These are phyloP conservation scores for Toxotes lorentzi DNA, from an alignment of 2,797 vertebrate species.

Conservation along the genomic window DNA sequence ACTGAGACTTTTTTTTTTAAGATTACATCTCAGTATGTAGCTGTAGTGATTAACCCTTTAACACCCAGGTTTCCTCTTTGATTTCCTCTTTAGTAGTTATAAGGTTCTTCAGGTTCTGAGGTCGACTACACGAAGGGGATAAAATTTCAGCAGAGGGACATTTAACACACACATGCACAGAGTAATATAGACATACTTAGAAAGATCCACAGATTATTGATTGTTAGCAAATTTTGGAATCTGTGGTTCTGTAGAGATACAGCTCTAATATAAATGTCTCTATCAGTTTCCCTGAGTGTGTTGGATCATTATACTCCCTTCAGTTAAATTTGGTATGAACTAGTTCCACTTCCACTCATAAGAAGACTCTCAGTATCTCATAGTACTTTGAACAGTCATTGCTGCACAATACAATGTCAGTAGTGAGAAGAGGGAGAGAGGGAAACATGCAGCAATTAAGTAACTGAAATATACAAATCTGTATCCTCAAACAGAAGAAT, in stretches of 20 bases:
- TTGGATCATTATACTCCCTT: background rate
- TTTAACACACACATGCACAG: background rate
- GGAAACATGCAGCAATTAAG: background rate
- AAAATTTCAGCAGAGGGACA: too few relatives aligned
- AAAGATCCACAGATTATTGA: background rate
- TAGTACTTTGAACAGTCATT: background rate
- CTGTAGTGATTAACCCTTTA: background rate
- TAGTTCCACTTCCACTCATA: background rate
- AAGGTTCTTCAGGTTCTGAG: too few relatives aligned
- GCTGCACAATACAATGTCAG: background rate
- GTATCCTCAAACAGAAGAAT: background rate
- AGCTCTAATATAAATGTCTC: background rate
- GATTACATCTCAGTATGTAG: constrained; percentile 3
- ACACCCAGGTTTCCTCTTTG: background rate
- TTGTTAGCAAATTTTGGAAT: background rate
- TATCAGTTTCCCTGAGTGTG: background rate
- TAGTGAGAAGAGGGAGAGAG: background rate
- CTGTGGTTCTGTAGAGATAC: background rate
- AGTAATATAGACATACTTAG: background rate
- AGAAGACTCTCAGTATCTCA: background rate
- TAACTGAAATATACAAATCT: background rate
- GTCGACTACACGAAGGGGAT: too few relatives aligned
- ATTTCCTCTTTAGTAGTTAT: background rate
- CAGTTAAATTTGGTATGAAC: background rate
- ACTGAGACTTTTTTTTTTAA: background rate